Conservation (phyloP, 1,140 invertebrate species). For the Helicoverpa armigera region DNA sequence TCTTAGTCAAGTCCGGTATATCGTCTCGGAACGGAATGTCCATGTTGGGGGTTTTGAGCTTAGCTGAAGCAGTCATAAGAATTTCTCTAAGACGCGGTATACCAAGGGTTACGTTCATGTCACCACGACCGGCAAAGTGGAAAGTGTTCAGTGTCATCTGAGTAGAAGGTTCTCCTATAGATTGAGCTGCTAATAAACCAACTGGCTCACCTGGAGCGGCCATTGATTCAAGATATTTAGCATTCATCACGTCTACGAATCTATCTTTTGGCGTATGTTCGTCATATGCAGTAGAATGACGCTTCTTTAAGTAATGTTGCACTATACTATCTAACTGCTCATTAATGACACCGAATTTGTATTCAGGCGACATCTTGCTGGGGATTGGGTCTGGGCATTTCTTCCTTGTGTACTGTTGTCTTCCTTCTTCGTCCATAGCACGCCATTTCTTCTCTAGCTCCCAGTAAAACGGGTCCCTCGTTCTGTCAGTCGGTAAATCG, state of each 20-base stretch:
- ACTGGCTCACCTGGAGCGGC: constrained; percentile 98
- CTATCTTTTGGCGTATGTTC: constrained; percentile 83
- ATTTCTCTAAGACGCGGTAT: constrained; percentile 99
- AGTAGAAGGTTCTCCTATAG: constrained; percentile 99
- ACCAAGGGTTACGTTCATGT: constrained; percentile 99
- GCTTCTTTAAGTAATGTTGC: constrained; percentile 88
- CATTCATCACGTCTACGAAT: constrained; percentile 91
- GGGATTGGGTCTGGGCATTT: constrained; percentile 92
- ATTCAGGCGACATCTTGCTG: constrained; percentile 90
- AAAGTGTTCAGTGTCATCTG: constrained; percentile 99
- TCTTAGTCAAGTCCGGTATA: constrained; percentile 86
- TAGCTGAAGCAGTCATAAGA: constrained; percentile 97
- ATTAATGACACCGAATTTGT: constrained; percentile 93
- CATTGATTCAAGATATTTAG: constrained; percentile 92
- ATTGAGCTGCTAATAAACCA: constrained; percentile 97
- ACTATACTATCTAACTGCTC: constrained; percentile 92
- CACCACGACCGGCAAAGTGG: constrained; percentile 99
- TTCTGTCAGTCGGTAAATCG: constrained; percentile 70
- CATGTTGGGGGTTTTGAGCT: constrained; percentile 98
- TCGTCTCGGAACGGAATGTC: constrained; percentile 93
- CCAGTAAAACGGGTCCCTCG: constrained; percentile 81
- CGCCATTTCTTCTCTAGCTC: constrained; percentile 90
- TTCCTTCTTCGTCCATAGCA: constrained; percentile 87
- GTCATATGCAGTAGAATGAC: constrained; percentile 66
- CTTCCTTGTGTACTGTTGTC: constrained; percentile 81